Percentiles rank a stretch among this genome's conserved stretches.
Conservation (phyloP, 2,797 vertebrate species). For the Xenentodon cancila region DNA sequence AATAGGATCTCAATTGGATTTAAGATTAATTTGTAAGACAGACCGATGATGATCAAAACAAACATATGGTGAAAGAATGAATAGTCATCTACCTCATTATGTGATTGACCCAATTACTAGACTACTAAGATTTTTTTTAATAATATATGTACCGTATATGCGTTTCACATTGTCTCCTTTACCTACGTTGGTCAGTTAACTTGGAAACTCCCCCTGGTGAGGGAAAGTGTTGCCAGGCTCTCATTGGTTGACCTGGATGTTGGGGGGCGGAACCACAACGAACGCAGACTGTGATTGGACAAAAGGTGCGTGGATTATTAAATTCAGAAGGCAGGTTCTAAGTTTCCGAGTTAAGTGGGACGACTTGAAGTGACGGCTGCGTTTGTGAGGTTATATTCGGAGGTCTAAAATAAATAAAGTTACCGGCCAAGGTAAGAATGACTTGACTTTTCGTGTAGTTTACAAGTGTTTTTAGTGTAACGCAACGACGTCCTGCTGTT, state of each 20-base stretch:
- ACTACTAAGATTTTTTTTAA: no score
- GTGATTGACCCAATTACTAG: no score
- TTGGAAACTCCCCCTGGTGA: slow-evolving; percentile 11
- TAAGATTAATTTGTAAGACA: no score
- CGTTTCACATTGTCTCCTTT: no score
- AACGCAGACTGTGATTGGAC: slow-evolving; percentile 59
- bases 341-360: slow-evolving; percentile 61
- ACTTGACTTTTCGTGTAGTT: not conserved
- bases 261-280: slow-evolving; percentile 41
- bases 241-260: slow-evolving; percentile 61
- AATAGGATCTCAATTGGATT: no score
- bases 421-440: slow-evolving; percentile 55
- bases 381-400: slow-evolving; percentile 16
- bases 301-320: slow-evolving; percentile 17
- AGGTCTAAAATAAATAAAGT: slow-evolving; percentile 18
- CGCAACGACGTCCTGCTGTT: not conserved
- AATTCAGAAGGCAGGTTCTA: slow-evolving; percentile 34
- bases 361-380: slow-evolving; percentile 2
- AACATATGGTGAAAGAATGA: no score
- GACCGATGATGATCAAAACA: no score
- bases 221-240: not conserved
- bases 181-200: slow-evolving; percentile 63
- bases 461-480: not conserved
- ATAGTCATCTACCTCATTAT: no score
- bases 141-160: no score